These are phyloP conservation scores for Clamator glandarius DNA, from an alignment of 2,797 vertebrate genomes.

Conservation along the genomic window DNA sequence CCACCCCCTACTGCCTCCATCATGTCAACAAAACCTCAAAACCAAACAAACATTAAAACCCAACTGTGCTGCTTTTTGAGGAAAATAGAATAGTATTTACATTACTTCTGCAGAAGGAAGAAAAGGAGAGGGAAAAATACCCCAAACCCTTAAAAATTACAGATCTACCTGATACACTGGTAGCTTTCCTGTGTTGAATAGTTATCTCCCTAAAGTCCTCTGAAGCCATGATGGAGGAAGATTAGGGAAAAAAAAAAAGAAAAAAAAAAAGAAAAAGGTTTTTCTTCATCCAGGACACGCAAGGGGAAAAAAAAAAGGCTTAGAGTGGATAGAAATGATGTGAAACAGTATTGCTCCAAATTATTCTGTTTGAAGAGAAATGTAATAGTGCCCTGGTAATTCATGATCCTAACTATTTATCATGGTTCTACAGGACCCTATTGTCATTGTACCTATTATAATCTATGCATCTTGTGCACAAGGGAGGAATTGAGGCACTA, in stretches of 20 bases:
- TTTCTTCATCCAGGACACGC: not conserved
- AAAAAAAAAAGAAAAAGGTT: not conserved
- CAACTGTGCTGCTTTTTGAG: not conserved
- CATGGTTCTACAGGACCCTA: not conserved
- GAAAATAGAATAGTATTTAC: not conserved
- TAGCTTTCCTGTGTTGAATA: not conserved
- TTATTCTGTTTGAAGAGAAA: not conserved
- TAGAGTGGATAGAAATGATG: not conserved
- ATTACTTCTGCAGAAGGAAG: not conserved
- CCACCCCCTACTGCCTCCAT: not conserved
- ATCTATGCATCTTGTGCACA: not conserved
- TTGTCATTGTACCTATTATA: not conserved
- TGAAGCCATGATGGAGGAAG: not conserved
- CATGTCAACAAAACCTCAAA: not conserved
- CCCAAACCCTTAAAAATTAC: not conserved
- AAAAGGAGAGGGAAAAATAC: not conserved
- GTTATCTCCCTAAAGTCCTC: not conserved
- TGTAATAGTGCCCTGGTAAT: not conserved
- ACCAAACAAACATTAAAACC: not conserved
- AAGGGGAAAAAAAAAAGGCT: not conserved
- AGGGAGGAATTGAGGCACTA: not conserved
- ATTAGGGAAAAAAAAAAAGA: too few relatives aligned
- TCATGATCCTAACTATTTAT: not conserved
- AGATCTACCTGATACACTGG: not conserved
- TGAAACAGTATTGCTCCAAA: not conserved